Percentiles rank a stretch among this genome's conserved stretches.
Evolutionary conservation across 2,888 invertebrate genomes (phyloP).

Genomic region (Diachrysia chrysitis): DNA sequence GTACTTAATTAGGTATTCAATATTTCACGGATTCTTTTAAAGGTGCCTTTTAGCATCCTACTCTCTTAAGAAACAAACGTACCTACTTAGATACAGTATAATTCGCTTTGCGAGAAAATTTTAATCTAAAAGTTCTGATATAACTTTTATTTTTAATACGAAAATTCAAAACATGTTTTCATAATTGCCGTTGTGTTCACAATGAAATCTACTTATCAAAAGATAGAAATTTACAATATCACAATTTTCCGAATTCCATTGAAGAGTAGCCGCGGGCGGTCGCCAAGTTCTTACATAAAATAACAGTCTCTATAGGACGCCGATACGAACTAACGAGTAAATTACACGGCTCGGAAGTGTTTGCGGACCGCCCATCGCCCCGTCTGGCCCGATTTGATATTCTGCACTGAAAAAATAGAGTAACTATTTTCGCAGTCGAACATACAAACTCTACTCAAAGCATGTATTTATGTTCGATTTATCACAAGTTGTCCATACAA

Average conservation of each 20-base stretch:
- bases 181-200: slow-evolving; percentile 30
- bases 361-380: slow-evolving; percentile 76
- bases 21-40: too few relatives aligned
- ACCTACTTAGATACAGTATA: too few relatives aligned
- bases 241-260: slow-evolving; percentile 70
- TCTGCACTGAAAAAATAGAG: slow-evolving; percentile 62
- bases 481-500: slow-evolving; percentile 19
- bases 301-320: slow-evolving; percentile 71
- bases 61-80: background rate
- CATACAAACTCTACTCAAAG: slow-evolving; percentile 35
- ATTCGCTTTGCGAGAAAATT: background rate
- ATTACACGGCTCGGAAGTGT: slow-evolving; percentile 80
- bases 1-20: too few relatives aligned
- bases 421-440: slow-evolving; percentile 59
- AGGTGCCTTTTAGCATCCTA: too few relatives aligned
- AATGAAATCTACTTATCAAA: slow-evolving; percentile 54
- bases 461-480: slow-evolving; percentile 33
- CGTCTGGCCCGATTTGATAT: slow-evolving; percentile 69
- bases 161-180: slow-evolving; percentile 24
- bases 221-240: slow-evolving; percentile 63
- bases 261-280: slow-evolving; percentile 69
- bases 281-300: slow-evolving; percentile 71
- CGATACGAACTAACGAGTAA: slow-evolving; percentile 80
- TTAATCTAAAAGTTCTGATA: background rate
- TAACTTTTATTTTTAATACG: background rate